Evolutionary conservation across 2,888 invertebrate genomes (phyloP), one percentile per base, ranked within the genome.

Genomic region (Amphipoea lucens): DNA sequence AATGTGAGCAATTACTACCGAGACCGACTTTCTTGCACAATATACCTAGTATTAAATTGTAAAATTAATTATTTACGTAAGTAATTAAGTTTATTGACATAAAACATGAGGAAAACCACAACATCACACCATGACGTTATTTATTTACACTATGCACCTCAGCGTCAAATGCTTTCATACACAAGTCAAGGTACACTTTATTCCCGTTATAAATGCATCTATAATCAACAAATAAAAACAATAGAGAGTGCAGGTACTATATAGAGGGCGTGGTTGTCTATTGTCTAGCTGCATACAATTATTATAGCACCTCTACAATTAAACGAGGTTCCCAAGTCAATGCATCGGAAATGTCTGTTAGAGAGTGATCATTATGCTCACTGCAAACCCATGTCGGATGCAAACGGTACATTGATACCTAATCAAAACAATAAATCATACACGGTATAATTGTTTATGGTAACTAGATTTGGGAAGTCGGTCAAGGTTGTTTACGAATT

Each of bases 191-290:
- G 14, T 48, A 51, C 7, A 4, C 36, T 40, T 62, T 51, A 76
- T 65, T 67, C 60, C 77, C 83, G 68, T 73, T 86, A 65, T 45
- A 60, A 73, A 11, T 54, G 60, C 70, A 86, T 78, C 63, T 45
- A 29, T 54, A 67, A 51, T 68, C 73, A 51, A 42, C 42, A 71
- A 65, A 67, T 73, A 86, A 90, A 91, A 90, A 91, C 91, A 89
- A 92, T 91, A 92, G 93, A 92, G 83, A 92, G 93, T 88, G 79
- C 85, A 69, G 48, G 40, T 20, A 79, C 73, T 48, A 48, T 36
- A 79, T 88, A 88, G 91, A 92, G 90, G 93, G 92, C 92, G 93
- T 91, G 83, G 83, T 81, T 76, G 65, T 82, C 88, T 87, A 90
- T 92, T 92, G 92, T 91, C 77, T 85, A 76, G 54, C 76, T 77